These are phyloP conservation scores for Zaprionus tsacasi DNA, from an alignment of 1,140 invertebrate species.

Conservation along the genomic window DNA sequence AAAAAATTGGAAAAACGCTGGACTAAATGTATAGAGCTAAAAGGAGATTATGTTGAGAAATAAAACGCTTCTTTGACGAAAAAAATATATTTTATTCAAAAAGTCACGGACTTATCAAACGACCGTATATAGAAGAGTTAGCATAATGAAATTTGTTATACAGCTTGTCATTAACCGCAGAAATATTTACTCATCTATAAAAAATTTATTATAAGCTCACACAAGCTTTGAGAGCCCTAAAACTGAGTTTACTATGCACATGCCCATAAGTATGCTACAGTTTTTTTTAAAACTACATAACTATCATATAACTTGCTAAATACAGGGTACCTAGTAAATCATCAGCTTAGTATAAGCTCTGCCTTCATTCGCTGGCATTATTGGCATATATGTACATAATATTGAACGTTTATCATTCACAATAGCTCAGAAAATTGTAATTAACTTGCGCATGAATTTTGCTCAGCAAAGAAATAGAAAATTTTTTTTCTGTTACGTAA, in stretches of 20 bases:
- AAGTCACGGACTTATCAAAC: too few relatives aligned
- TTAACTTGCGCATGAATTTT: slow-evolving; percentile 8
- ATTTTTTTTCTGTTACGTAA: neutral
- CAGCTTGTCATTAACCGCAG: neutral
- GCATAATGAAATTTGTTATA: neutral
- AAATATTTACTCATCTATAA: neutral
- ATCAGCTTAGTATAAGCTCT: too few relatives aligned
- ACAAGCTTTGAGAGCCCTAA: neutral
- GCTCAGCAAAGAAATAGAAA: neutral
- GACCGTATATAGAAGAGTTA: neutral
- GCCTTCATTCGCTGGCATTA: slow-evolving; percentile 3
- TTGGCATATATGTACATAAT: slow-evolving; percentile 30
- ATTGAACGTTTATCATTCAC: slow-evolving; percentile 36
- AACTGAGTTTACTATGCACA: neutral
- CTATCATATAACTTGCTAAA: neutral
- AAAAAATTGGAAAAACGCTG: too few relatives aligned
- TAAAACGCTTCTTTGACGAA: too few relatives aligned
- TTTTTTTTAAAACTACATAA: neutral
- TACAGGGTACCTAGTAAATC: neutral
- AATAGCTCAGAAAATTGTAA: neutral
- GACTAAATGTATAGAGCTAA: too few relatives aligned
- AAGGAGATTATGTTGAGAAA: too few relatives aligned
- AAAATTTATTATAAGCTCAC: neutral
- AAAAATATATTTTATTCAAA: too few relatives aligned
- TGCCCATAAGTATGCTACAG: neutral